phyloP scores from a whole-genome alignment of 1,140 invertebrate genomes.

The Chymomyza costata region DNA sequence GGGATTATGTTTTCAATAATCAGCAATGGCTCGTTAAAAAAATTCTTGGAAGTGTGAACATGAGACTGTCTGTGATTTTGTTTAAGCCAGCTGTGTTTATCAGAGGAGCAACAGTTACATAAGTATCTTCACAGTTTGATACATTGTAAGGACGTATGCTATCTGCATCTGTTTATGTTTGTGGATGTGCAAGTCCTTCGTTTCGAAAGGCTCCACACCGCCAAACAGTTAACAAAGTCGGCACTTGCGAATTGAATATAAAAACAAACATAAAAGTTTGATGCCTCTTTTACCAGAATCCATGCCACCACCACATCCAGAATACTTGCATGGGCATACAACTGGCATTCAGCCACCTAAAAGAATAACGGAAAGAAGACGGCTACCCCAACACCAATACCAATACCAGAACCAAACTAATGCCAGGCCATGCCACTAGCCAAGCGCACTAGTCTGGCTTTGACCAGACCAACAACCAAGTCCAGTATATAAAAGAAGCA shows the following conservation, averaged over 20 bases:
- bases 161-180: neutral
- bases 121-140: neutral
- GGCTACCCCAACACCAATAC: slow-evolving; percentile 37
- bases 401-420: slow-evolving; percentile 1
- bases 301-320: slow-evolving; percentile 1
- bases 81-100: slow-evolving; percentile 6
- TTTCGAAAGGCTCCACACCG: slow-evolving; percentile 8
- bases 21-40: slow-evolving; percentile 27
- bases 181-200: neutral
- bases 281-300: slow-evolving; percentile 24
- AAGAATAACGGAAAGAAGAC: slow-evolving; percentile 58
- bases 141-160: neutral
- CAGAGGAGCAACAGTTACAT: slow-evolving; percentile 43
- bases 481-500: no score
- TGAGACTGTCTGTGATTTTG: neutral
- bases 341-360: slow-evolving; percentile 50
- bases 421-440: neutral
- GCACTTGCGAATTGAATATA: slow-evolving; percentile 66
- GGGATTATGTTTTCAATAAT: slow-evolving; percentile 55
- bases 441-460: slow-evolving; percentile 45
- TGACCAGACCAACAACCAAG: slow-evolving; percentile 46
- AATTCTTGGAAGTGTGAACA: no score
- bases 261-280: slow-evolving; percentile 68
- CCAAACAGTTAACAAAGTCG: slow-evolving; percentile 4
- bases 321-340: slow-evolving; percentile 35